Evolutionary conservation across 1,140 invertebrate species (phyloP).

Genomic region (Halyomorpha halys): DNA sequence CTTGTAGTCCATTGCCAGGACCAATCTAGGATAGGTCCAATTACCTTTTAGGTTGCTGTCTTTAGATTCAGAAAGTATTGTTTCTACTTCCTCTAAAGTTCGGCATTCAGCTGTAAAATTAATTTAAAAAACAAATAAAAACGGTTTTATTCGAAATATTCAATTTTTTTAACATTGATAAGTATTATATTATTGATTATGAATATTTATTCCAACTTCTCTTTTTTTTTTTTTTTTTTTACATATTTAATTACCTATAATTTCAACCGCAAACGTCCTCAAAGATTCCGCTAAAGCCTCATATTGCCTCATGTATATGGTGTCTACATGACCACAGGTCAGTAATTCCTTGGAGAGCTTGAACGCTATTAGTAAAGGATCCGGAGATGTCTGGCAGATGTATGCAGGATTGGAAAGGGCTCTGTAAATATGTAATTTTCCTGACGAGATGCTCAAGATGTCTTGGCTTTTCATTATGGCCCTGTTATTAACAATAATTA

Average conservation of each 20-base stretch:
- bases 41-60: slow-evolving; percentile 36
- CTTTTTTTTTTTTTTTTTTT: too few species aligned
- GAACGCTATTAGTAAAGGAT: slow-evolving; percentile 56
- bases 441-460: slow-evolving; percentile 39
- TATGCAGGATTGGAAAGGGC: slow-evolving; percentile 54
- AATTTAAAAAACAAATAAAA: too few species aligned
- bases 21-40: slow-evolving; percentile 46
- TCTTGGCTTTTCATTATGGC: slow-evolving; percentile 37
- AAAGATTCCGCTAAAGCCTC: slow-evolving; percentile 42
- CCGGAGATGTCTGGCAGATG: slow-evolving; percentile 50
- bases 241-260: slow-evolving; percentile 38
- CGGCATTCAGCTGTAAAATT: slow-evolving; percentile 42
- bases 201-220: too few species aligned
- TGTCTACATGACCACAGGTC: slow-evolving; percentile 39
- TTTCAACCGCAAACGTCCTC: slow-evolving; percentile 49
- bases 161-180: too few species aligned
- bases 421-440: slow-evolving; percentile 45
- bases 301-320: slow-evolving; percentile 48
- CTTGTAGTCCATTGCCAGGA: slow-evolving; percentile 57
- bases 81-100: slow-evolving; percentile 54
- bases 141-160: too few species aligned
- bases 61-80: slow-evolving; percentile 44
- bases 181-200: too few species aligned
- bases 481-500: slow-evolving; percentile 26
- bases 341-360: slow-evolving; percentile 45